Conservation (phyloP, 2,888 invertebrate genomes). For the Scotopteryx bipunctaria region DNA sequence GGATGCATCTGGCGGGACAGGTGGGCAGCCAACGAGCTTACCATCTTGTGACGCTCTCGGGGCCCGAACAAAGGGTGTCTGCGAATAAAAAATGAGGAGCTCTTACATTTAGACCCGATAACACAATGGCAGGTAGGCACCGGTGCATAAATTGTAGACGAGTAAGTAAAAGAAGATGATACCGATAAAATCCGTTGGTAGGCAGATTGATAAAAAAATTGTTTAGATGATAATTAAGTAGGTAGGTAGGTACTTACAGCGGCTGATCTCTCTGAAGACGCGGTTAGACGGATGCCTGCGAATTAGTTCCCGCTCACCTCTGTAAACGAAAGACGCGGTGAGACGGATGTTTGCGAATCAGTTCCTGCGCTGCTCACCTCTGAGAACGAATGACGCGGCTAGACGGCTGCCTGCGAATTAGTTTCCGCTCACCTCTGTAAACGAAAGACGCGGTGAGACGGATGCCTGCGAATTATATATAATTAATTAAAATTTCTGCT, state of each 20-base stretch:
- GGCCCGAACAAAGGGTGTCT: slow-evolving; percentile 55
- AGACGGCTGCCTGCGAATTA: slow-evolving; percentile 9
- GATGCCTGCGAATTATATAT: slow-evolving; percentile 9
- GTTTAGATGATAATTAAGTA: not conserved
- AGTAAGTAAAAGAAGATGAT: not conserved
- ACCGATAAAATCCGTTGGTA: no score
- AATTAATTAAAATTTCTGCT: slow-evolving; percentile 16
- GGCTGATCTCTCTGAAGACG: no score
- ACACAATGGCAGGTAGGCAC: slow-evolving; percentile 27
- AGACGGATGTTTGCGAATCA: no score
- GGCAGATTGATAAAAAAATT: not conserved
- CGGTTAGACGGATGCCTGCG: slow-evolving; percentile 5
- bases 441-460: slow-evolving; percentile 3
- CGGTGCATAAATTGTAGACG: slow-evolving; percentile 10
- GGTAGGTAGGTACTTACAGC: no score
- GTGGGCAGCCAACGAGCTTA: slow-evolving; percentile 56
- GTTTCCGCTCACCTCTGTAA: slow-evolving; percentile 11
- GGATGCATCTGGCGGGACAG: slow-evolving; percentile 72
- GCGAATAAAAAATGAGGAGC: slow-evolving; percentile 40
- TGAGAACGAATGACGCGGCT: not conserved
- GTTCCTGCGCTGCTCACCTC: no score
- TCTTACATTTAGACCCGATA: slow-evolving; percentile 35
- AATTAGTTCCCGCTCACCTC: no score
- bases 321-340: no score
- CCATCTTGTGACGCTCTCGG: slow-evolving; percentile 48